A percentile compares a stretch with the other conserved stretches of the same genome.
Conservation (phyloP, 2,797 vertebrate species). For the Cuculus canorus region DNA sequence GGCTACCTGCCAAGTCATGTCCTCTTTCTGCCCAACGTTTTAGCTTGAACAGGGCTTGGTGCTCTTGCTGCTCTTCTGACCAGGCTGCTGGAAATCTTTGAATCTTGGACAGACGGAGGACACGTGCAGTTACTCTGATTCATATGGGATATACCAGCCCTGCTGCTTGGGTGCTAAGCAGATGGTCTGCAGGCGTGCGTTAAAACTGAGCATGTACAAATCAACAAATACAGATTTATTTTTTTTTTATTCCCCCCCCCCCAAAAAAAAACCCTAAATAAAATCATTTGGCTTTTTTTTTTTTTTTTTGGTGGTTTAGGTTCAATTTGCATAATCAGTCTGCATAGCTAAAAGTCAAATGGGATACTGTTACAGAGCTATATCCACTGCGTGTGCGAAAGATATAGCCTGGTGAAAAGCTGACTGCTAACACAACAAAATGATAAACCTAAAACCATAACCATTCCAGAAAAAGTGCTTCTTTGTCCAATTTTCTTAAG, state of each 20-base stretch:
- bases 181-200: not conserved
- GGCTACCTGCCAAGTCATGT: not conserved
- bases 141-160: not conserved
- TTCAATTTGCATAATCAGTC: not conserved
- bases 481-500: not conserved
- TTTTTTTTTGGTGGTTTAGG: not conserved
- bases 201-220: not conserved
- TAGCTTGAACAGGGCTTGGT: not conserved
- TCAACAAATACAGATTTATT: not conserved
- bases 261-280: not conserved
- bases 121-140: not conserved
- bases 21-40: not conserved
- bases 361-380: not conserved
- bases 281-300: not conserved
- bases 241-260: not conserved
- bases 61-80: not conserved
- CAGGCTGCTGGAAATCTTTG: not conserved
- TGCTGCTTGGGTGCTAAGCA: not conserved
- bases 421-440: not conserved
- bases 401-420: not conserved
- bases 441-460: not conserved
- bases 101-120: not conserved
- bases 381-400: not conserved
- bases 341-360: not conserved
- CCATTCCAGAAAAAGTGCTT: not conserved